Evolutionary conservation across 2,888 invertebrate genomes (phyloP), one percentile per base, ranked within the genome.

Genomic region (Andrena bucephala): DNA sequence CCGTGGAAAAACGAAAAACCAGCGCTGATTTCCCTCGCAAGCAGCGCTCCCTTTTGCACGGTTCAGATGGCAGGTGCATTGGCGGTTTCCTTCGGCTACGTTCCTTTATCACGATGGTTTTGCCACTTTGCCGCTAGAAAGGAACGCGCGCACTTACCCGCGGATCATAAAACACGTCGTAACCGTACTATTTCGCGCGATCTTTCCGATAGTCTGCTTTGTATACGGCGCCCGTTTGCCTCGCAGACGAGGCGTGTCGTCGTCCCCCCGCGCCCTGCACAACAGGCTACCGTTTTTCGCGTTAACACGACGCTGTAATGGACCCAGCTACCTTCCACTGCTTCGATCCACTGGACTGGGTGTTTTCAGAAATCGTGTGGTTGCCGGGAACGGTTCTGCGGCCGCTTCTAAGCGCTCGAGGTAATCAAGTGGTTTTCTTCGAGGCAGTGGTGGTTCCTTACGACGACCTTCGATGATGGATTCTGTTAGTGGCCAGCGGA

Each of bases 101-200:
- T 86, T 83, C 79, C 87, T 89, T 89, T 90, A 90, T 90, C 89
- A 87, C 85, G 87, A 89, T 84, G 89, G 84, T 90, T 90, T 91
- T 90, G 87, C 89, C 87, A 90, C 87, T 89, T 87, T 81, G 88
- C 83, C 84, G 81, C 77, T 85, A 84, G 90, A 88, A 88, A 90
- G 89, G 89, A 88, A 87, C 86, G 85, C 86, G 84, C 10, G 24
- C 85, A 74, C 76, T 86, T 81, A 78, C 82, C 73, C 83, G 83
- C 70, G 83, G 84, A 87, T 90, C 90, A 88, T 91, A 91, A 91
- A 91, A 87, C 89, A 89, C 85, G 85, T 85, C 85, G 86, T 86
- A 80, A 79, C 83, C 81, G 85, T 85, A 73, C 70, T 83, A 87
- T 81, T 83, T 87, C 83, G 82, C 85, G 74, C 84, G 72, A 80